Percentiles rank a stretch among this genome's conserved stretches.
Evolutionary conservation across 2,113 vertebrate species (phyloP).

Genomic region (Myotis yumanensis): DNA sequence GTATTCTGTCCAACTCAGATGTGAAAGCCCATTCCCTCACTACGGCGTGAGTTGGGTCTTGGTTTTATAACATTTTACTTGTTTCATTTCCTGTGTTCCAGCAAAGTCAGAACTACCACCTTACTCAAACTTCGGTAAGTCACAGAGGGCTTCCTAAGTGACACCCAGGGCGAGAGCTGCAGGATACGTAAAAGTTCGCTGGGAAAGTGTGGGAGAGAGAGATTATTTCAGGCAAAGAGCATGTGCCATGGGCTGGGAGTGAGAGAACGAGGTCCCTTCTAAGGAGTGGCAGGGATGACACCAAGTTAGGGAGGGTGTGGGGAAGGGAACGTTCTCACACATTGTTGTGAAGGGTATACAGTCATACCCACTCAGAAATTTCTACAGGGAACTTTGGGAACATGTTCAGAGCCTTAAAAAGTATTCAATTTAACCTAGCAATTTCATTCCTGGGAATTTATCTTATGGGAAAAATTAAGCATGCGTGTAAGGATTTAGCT

Average conservation of each 20-base stretch:
- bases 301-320: neutral
- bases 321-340: neutral
- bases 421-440: neutral
- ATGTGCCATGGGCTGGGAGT: neutral
- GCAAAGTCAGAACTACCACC: neutral
- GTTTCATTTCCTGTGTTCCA: neutral
- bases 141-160: neutral
- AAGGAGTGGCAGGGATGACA: neutral
- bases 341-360: neutral
- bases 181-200: neutral
- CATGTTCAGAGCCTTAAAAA: neutral
- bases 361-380: neutral
- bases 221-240: neutral
- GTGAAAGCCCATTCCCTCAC: neutral
- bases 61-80: neutral
- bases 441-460: slow-evolving; percentile 34
- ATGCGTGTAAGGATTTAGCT: neutral
- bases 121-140: neutral
- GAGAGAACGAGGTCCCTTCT: neutral
- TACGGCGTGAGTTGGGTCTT: neutral
- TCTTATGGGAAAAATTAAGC: slow-evolving; percentile 3
- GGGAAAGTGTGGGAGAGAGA: neutral
- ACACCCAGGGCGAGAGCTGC: neutral
- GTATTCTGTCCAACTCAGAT: neutral
- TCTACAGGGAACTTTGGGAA: neutral